Percentiles rank a stretch among this genome's conserved stretches.
phyloP scores from a whole-genome alignment of 2,888 invertebrate genomes.

The Pecten maximus region DNA sequence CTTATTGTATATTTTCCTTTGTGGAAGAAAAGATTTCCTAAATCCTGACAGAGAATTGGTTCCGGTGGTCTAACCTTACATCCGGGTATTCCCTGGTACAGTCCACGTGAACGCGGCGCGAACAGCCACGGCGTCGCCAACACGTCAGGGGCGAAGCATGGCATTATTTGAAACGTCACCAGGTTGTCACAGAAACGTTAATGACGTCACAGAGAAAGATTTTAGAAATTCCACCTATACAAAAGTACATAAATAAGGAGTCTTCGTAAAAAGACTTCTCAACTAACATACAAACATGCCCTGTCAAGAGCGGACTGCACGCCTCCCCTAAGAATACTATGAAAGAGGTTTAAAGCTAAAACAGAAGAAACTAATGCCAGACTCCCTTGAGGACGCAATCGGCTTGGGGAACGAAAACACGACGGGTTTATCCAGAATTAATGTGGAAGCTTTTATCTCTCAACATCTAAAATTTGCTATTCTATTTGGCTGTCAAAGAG shows the following conservation, averaged over 20 bases:
- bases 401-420: constrained; percentile 11
- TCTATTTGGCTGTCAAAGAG: constrained; percentile 43
- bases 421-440: constrained; percentile 27
- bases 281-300: background rate
- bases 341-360: background rate
- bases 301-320: background rate
- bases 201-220: background rate
- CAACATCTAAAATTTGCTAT: constrained; percentile 44
- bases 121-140: background rate
- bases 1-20: background rate
- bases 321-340: background rate
- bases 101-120: background rate
- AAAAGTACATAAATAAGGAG: background rate
- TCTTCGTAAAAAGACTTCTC: background rate
- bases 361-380: constrained; percentile 23
- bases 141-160: background rate
- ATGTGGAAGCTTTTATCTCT: constrained; percentile 13
- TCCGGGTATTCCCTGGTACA: too few relatives aligned
- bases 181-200: background rate
- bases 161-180: background rate
- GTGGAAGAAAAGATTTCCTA: background rate
- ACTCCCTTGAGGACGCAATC: background rate
- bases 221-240: background rate
- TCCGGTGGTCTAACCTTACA: background rate
- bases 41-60: background rate